Conservation (phyloP, 2,888 invertebrate genomes). For the Rhabditophanes sp. region DNA sequence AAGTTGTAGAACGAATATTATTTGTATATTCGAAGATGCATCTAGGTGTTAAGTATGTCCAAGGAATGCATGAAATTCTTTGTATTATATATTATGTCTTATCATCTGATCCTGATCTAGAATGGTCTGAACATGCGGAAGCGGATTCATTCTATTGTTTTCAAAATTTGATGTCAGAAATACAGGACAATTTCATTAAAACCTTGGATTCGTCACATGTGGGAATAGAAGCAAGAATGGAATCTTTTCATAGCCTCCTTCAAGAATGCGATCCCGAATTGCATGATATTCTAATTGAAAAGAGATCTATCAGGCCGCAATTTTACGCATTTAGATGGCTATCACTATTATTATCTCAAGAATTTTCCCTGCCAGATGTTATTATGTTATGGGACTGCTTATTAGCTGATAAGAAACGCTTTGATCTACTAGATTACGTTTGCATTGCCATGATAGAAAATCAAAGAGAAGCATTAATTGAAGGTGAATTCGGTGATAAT, state of each 20-base stretch:
- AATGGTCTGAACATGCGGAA: constrained; percentile 76
- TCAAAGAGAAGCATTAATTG: constrained; percentile 67
- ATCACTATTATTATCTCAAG: constrained; percentile 81
- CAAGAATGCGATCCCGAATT: constrained; percentile 62
- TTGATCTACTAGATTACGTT: constrained; percentile 73
- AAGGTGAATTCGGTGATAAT: constrained; percentile 77
- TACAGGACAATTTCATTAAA: constrained; percentile 81
- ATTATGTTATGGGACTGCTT: constrained; percentile 91
- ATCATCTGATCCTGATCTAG: constrained; percentile 67
- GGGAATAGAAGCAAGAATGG: constrained; percentile 57
- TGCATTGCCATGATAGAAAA: constrained; percentile 95
- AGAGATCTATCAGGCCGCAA: constrained; percentile 74
- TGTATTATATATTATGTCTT: constrained; percentile 95
- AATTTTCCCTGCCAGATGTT: constrained; percentile 89
- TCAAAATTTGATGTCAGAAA: constrained; percentile 91
- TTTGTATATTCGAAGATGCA: constrained; percentile 94
- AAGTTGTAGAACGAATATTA: constrained; percentile 71
- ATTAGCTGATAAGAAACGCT: constrained; percentile 72
- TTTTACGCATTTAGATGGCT: constrained; percentile 89
- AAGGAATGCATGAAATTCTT: constrained; percentile 97
- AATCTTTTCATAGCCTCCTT: constrained; percentile 59
- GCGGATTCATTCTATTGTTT: constrained; percentile 96
- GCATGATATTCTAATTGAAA: constrained; percentile 59
- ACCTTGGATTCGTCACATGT: constrained; percentile 59
- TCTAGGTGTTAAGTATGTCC: constrained; percentile 72